Evolutionary conservation across 2,797 vertebrate genomes (phyloP).

Genomic region (Microctenopoma steveboyesi): DNA sequence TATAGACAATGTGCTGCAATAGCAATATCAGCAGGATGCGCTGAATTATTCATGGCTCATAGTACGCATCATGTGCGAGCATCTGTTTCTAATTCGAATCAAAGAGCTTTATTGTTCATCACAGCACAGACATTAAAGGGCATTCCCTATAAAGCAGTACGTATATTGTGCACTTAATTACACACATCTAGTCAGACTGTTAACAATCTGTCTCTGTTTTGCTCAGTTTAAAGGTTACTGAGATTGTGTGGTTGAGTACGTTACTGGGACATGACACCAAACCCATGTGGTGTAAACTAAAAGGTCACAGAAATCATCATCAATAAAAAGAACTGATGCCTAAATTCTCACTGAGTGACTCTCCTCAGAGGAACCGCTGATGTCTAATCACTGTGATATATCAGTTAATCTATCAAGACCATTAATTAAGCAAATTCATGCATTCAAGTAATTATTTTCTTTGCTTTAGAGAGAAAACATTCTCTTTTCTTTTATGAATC

Average conservation of each 20-base stretch:
- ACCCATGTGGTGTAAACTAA: neutral
- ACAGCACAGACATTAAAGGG: conserved; percentile 52
- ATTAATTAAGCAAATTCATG: conserved; percentile 54
- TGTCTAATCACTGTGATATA: conserved; percentile 19
- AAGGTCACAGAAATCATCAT: conserved; percentile 17
- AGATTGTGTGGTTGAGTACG: conserved; percentile 2
- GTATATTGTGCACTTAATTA: conserved; percentile 48
- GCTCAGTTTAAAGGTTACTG: conserved; percentile 28
- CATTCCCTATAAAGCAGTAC: conserved; percentile 46
- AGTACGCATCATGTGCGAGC: conserved; percentile 55
- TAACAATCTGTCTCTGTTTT: conserved; percentile 28
- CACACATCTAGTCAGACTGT: conserved; percentile 33
- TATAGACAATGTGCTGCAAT: conserved; percentile 28
- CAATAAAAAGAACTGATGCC: neutral
- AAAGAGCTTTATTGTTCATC: conserved; percentile 66
- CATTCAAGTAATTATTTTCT: neutral
- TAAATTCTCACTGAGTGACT: neutral
- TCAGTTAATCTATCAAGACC: conserved; percentile 44
- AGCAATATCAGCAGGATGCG: conserved; percentile 41
- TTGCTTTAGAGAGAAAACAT: neutral
- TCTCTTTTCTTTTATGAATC: neutral
- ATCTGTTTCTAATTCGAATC: conserved; percentile 67
- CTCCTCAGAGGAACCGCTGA: conserved; percentile 1
- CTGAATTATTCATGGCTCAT: conserved; percentile 56
- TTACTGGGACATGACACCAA: conserved; percentile 16